Evolutionary conservation across 2,797 vertebrate species (phyloP), one percentile per base, ranked within the genome.

Genomic region (Neomorphus geoffroyi): DNA sequence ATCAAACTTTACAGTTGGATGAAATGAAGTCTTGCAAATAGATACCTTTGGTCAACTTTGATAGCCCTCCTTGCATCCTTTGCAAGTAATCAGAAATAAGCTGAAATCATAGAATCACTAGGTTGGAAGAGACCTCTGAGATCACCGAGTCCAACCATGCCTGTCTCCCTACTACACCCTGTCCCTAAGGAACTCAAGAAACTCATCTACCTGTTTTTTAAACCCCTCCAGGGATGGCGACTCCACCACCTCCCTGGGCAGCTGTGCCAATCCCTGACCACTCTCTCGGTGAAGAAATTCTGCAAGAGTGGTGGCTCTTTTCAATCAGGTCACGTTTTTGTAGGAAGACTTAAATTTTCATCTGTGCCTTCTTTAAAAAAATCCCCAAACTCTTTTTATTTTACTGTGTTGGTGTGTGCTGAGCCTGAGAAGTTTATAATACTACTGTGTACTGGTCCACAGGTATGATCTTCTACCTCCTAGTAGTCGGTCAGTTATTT

Each of bases 381-480:
- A 12, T 30, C 13, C 23, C 22, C 9, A 11, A 32, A 45, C 11
- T 18, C 9, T 43, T 74, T 61, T 70, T 67, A 3, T 3, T 54
- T 33, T 18, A 2, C 73, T 53, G 7, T n/a, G 18, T 19, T 75
- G 62, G 41, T 28, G 33, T 75, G 30, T 70, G 19, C 30, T 79
- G 54, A 91, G 48, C 69, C 37, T 79, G 66, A 54, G 70, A 84
- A 60, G 79, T 86, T 81, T 70, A 30, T 92, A 53, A 78, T 43
- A 39, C 6, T 8, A 5, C 48, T 54, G 28, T 79, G 60, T 77
- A 14, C 80, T 84, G 32, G 93, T 92, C 84, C 81, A 39, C n/a
- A 77, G 83, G 60, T 90, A 80, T 50, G 57, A 60, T 94, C 86
- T 87, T 88, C 88, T 43, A 57, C 88, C 57, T 89, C 60, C 53